A percentile compares a stretch with the other conserved stretches of the same genome.
These are phyloP conservation scores for Euwallacea similis DNA, from an alignment of 1,140 invertebrate genomes.

Conservation along the genomic window DNA sequence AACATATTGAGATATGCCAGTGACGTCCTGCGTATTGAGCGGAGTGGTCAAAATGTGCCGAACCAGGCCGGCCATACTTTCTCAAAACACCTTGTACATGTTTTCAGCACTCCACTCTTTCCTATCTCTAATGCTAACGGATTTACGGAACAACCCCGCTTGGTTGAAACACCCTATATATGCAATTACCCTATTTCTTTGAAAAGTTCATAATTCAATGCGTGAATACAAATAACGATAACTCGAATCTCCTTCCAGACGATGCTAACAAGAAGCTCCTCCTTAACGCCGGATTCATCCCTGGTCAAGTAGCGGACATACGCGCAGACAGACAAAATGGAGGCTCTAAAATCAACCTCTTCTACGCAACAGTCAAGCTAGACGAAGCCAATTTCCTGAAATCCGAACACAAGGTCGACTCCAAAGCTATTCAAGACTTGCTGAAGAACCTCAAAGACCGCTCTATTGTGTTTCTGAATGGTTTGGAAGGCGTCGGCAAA, in stretches of 20 bases:
- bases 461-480: constrained; percentile 40
- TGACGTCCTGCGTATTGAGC: too few species aligned
- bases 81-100: too few species aligned
- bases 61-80: too few species aligned
- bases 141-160: not conserved
- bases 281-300: constrained; percentile 60
- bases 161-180: not conserved
- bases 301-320: constrained; percentile 67
- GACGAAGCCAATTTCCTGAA: constrained; percentile 70
- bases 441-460: constrained; percentile 29
- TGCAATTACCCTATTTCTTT: not conserved
- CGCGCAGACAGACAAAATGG: constrained; percentile 59
- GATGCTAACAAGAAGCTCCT: constrained; percentile 60
- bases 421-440: constrained; percentile 64
- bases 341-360: constrained; percentile 62
- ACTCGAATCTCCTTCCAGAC: constrained; percentile 43
- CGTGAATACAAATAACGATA: not conserved
- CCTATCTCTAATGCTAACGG: too few species aligned
- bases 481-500: constrained; percentile 17
- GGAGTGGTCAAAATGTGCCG: too few species aligned
- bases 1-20: too few species aligned
- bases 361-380: constrained; percentile 61
- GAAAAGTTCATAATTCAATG: not conserved
- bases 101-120: too few species aligned
- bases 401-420: constrained; percentile 63